Conservation (phyloP, 2,888 invertebrate species). For the Leptinotarsa haldemani region DNA sequence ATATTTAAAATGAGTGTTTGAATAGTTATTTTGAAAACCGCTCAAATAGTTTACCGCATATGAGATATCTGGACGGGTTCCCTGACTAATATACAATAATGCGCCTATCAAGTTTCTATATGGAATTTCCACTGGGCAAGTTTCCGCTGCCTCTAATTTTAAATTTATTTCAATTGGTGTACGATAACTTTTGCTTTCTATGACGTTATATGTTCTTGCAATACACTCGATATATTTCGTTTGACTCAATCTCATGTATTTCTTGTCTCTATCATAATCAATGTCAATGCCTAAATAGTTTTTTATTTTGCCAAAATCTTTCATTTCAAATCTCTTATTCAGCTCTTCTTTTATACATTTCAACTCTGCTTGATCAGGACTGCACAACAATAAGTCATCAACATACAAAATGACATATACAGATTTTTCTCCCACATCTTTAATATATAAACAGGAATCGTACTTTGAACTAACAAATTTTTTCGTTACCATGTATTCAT, state of each 20-base stretch:
- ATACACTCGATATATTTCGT: slow-evolving; percentile 34
- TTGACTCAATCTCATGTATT: slow-evolving; percentile 30
- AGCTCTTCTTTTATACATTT: slow-evolving; percentile 32
- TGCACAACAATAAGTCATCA: slow-evolving; percentile 41
- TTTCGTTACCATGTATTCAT: slow-evolving; percentile 34
- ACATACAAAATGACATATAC: slow-evolving; percentile 35
- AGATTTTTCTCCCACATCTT: not conserved
- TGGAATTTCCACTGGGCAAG: slow-evolving; percentile 11
- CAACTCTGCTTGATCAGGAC: slow-evolving; percentile 3
- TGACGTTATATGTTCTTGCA: slow-evolving; percentile 29
- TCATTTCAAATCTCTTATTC: slow-evolving; percentile 36
- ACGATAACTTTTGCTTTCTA: not conserved
- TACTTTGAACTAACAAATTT: slow-evolving; percentile 36
- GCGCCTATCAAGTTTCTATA: slow-evolving; percentile 25
- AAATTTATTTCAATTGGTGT: not conserved
- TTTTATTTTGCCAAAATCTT: slow-evolving; percentile 37
- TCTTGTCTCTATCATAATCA: slow-evolving; percentile 28
- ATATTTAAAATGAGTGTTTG: slow-evolving; percentile 26
- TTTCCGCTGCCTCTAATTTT: slow-evolving; percentile 25
- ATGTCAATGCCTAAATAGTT: slow-evolving; percentile 34
- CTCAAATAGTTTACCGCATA: slow-evolving; percentile 27
- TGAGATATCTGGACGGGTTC: slow-evolving; percentile 23
- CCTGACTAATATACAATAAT: slow-evolving; percentile 28
- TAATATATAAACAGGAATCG: slow-evolving; percentile 38
- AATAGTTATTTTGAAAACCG: slow-evolving; percentile 27